These are phyloP conservation scores for Drosophila jambulina DNA, from an alignment of 1,140 invertebrate genomes.

Conservation along the genomic window DNA sequence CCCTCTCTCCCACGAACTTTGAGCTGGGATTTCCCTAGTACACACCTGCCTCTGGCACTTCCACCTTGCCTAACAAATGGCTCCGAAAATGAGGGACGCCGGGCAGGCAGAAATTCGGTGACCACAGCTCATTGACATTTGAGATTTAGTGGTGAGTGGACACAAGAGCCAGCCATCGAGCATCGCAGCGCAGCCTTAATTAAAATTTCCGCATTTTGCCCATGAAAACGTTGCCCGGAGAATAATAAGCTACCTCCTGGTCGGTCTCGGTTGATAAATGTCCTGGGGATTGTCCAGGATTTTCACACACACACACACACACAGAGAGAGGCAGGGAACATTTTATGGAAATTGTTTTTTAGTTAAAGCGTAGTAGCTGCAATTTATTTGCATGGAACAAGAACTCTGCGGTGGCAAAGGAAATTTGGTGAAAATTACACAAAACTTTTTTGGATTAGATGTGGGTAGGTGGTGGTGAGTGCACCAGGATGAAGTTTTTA, in stretches of 20 bases:
- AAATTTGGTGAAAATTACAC: conserved; percentile 49
- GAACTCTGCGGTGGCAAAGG: conserved; percentile 23
- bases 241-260: conserved; percentile 47
- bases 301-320: conserved; percentile 6
- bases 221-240: conserved; percentile 45
- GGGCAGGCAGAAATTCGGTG: conserved; percentile 60
- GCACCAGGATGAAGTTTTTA: conserved; percentile 24
- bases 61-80: conserved; percentile 52
- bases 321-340: neutral
- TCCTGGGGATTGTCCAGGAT: conserved; percentile 33
- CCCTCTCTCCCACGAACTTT: conserved; percentile 8
- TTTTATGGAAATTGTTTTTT: conserved; percentile 50
- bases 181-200: conserved; percentile 65
- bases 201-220: conserved; percentile 59
- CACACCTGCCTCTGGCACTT: conserved; percentile 66
- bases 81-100: conserved; percentile 34
- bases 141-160: conserved; percentile 61
- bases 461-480: neutral
- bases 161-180: conserved; percentile 16
- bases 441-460: conserved; percentile 46
- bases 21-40: conserved; percentile 25
- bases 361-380: conserved; percentile 14
- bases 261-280: conserved; percentile 42
- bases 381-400: conserved; percentile 44
- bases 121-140: conserved; percentile 77